These are phyloP conservation scores for Neuroscelio doddi DNA, from an alignment of 2,888 invertebrate species.

Conservation along the genomic window DNA sequence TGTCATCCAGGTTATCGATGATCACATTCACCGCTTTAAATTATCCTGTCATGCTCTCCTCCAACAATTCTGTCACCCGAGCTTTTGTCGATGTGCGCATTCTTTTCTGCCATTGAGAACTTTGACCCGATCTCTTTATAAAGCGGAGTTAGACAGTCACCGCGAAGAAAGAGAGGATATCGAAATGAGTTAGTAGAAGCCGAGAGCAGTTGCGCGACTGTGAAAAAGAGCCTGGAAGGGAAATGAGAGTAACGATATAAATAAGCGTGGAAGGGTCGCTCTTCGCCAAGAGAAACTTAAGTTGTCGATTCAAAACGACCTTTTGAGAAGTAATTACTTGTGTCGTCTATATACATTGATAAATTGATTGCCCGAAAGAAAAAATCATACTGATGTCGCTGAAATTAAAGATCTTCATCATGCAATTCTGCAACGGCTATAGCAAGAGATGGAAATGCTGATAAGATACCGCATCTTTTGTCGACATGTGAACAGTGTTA, in stretches of 20 bases:
- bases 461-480: too few species aligned
- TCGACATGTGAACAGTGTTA: too few species aligned
- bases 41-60: slow-evolving; percentile 16
- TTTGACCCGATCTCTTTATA: slow-evolving; percentile 27
- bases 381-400: neutral
- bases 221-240: slow-evolving; percentile 12
- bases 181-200: slow-evolving; percentile 28
- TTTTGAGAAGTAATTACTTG: slow-evolving; percentile 49
- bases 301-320: slow-evolving; percentile 37
- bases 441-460: too few species aligned
- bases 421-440: too few species aligned
- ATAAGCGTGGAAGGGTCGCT: too few species aligned
- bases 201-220: slow-evolving; percentile 17
- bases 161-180: slow-evolving; percentile 14
- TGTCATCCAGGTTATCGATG: neutral
- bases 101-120: slow-evolving; percentile 22
- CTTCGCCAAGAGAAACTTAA: slow-evolving; percentile 40
- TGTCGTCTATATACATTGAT: slow-evolving; percentile 46
- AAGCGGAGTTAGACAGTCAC: slow-evolving; percentile 11
- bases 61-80: slow-evolving; percentile 4
- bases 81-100: slow-evolving; percentile 1
- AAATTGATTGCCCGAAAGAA: slow-evolving; percentile 28
- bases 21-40: slow-evolving; percentile 2
- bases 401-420: neutral
- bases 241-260: slow-evolving; percentile 7